Evolutionary conservation across 1,140 invertebrate genomes (phyloP).

Genomic region (Drosophila fuyamai): DNA sequence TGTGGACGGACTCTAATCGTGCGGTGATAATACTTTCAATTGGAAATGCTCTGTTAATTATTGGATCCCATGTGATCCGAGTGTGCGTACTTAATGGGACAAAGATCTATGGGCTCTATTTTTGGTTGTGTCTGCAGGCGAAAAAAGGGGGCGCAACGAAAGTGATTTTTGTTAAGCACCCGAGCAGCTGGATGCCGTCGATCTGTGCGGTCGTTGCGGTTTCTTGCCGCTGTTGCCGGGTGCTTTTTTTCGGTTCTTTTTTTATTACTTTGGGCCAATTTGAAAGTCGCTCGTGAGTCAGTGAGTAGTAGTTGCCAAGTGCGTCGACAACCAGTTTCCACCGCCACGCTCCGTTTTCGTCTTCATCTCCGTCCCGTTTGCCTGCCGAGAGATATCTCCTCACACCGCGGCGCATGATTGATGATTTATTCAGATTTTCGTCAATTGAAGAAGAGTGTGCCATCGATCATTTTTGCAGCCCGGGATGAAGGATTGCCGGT

Average conservation of each 20-base stretch:
- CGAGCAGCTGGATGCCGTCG: slow-evolving; percentile 36
- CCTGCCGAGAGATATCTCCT: slow-evolving; percentile 12
- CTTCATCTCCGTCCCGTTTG: not conserved
- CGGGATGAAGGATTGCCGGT: slow-evolving; percentile 1
- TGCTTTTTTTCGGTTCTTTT: slow-evolving; percentile 32
- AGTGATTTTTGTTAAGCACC: slow-evolving; percentile 47
- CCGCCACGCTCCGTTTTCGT: slow-evolving; percentile 15
- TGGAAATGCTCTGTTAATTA: slow-evolving; percentile 43
- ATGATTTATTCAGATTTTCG: slow-evolving; percentile 70
- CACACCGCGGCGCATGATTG: slow-evolving; percentile 43
- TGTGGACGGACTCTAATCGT: slow-evolving; percentile 69
- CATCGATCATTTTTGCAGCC: slow-evolving; percentile 36
- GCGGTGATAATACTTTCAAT: slow-evolving; percentile 66
- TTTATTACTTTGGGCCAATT: slow-evolving; percentile 55
- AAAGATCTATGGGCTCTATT: slow-evolving; percentile 47
- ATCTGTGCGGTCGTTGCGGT: slow-evolving; percentile 16
- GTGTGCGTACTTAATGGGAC: slow-evolving; percentile 36
- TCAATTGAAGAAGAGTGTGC: slow-evolving; percentile 60
- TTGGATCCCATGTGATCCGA: slow-evolving; percentile 24
- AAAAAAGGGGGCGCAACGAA: slow-evolving; percentile 33
- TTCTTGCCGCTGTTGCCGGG: slow-evolving; percentile 63
- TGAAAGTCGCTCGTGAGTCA: slow-evolving; percentile 75
- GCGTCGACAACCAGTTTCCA: slow-evolving; percentile 69
- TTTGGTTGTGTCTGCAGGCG: slow-evolving; percentile 46
- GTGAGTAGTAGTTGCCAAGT: slow-evolving; percentile 50